These are phyloP conservation scores for Stegostoma tigrinum DNA, from an alignment of 2,113 vertebrate species.

Conservation along the genomic window DNA sequence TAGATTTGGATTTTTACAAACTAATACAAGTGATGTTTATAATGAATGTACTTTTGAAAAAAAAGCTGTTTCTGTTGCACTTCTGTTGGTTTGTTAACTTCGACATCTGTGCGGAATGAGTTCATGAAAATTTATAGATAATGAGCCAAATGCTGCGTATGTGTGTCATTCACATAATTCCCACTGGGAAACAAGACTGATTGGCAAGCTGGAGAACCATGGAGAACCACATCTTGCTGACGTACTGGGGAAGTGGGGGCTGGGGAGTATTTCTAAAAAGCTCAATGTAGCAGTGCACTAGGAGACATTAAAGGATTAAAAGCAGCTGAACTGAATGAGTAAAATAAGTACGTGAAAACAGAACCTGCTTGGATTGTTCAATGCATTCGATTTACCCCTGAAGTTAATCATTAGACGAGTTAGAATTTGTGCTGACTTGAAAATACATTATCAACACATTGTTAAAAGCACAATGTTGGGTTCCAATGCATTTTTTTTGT, in stretches of 20 bases:
- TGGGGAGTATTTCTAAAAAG: neutral
- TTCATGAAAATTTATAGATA: neutral
- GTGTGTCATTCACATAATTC: neutral
- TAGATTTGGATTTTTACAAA: neutral
- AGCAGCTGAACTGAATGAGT: neutral
- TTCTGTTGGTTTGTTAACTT: neutral
- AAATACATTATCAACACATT: neutral
- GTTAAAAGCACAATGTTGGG: neutral
- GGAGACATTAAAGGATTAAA: neutral
- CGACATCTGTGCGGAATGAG: slow-evolving; percentile 5
- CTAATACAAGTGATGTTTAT: neutral
- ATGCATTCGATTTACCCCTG: neutral
- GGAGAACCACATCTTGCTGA: neutral
- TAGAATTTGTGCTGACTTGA: neutral
- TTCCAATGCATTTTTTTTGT: neutral
- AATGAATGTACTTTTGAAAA: neutral
- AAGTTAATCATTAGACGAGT: neutral
- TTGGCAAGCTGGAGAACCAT: slow-evolving; percentile 6
- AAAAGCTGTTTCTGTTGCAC: neutral
- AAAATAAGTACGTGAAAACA: neutral
- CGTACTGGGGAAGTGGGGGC: neutral
- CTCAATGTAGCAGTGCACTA: too few relatives aligned
- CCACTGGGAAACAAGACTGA: neutral
- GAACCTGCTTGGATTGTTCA: neutral
- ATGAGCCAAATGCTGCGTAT: slow-evolving; percentile 1